These are phyloP conservation scores for Periophthalmodon schlosseri DNA, from an alignment of 2,113 vertebrate genomes.

Conservation along the genomic window DNA sequence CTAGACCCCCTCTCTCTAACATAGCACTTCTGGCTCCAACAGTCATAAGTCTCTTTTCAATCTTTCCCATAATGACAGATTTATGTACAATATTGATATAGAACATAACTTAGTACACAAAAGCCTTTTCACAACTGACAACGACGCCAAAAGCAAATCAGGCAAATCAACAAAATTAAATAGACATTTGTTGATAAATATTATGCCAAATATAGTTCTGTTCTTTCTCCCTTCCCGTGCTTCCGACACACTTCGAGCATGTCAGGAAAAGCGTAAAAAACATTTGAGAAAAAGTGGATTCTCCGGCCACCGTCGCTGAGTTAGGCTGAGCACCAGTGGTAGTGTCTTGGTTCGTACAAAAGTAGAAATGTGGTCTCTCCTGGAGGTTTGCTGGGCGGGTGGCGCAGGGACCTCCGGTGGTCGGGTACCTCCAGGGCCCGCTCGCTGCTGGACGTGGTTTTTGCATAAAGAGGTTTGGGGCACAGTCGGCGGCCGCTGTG, in stretches of 20 bases:
- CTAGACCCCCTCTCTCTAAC: slow-evolving; percentile 55
- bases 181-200: slow-evolving; percentile 62
- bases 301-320: slow-evolving; percentile 57
- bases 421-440: slow-evolving; percentile 40
- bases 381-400: slow-evolving; percentile 77
- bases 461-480: slow-evolving; percentile 80
- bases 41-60: slow-evolving; percentile 74
- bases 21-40: slow-evolving; percentile 77
- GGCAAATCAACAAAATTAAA: slow-evolving; percentile 51
- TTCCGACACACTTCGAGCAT: slow-evolving; percentile 65
- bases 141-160: slow-evolving; percentile 66
- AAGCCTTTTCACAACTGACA: slow-evolving; percentile 79
- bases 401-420: slow-evolving; percentile 71
- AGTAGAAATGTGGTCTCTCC: slow-evolving; percentile 91
- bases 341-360: slow-evolving; percentile 89
- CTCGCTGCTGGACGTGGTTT: slow-evolving; percentile 87
- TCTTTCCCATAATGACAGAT: slow-evolving; percentile 72
- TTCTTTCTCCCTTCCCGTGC: slow-evolving; percentile 71
- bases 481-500: slow-evolving; percentile 70
- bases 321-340: slow-evolving; percentile 89
- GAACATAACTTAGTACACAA: slow-evolving; percentile 85
- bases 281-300: slow-evolving; percentile 17
- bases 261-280: slow-evolving; percentile 37
- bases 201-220: slow-evolving; percentile 64
- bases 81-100: slow-evolving; percentile 84